A percentile compares a stretch with the other conserved stretches of the same genome.
Conservation (phyloP, 2,113 vertebrate genomes). For the Pimephales promelas region DNA sequence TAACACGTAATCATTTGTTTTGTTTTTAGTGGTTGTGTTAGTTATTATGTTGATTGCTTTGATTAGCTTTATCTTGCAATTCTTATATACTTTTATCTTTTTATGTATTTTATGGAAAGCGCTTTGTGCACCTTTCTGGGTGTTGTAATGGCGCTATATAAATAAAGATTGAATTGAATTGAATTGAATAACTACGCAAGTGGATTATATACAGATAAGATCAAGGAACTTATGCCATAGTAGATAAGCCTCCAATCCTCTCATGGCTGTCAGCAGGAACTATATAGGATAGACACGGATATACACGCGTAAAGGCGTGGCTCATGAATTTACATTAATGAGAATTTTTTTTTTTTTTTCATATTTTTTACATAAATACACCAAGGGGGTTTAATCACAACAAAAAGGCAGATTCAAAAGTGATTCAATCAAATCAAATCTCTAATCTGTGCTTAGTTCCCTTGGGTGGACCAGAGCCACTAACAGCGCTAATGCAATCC, state of each 20-base stretch:
- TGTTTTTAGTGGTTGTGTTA: too few species aligned
- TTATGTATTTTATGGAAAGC: too few species aligned
- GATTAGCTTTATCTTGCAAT: too few species aligned
- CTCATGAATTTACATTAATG: neutral
- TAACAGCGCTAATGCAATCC: neutral
- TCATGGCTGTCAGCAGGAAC: slow-evolving; percentile 6
- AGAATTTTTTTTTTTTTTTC: neutral
- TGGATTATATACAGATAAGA: slow-evolving; percentile 57
- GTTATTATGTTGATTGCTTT: too few species aligned
- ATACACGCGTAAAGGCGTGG: neutral
- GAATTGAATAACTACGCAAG: too few species aligned
- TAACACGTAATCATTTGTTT: too few species aligned
- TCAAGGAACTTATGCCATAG: slow-evolving; percentile 62
- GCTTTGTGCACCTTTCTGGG: too few species aligned
- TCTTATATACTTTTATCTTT: too few species aligned
- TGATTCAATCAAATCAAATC: neutral
- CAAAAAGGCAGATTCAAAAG: neutral
- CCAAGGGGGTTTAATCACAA: slow-evolving; percentile 12
- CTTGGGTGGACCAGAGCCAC: slow-evolving; percentile 16
- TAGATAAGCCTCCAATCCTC: slow-evolving; percentile 67
- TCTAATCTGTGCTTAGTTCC: neutral
- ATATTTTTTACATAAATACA: neutral
- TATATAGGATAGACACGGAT: neutral
- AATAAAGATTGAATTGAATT: too few species aligned
- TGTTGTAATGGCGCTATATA: too few species aligned